Conservation (phyloP, 2,888 invertebrate genomes). For the Zootermopsis nevadensis region DNA sequence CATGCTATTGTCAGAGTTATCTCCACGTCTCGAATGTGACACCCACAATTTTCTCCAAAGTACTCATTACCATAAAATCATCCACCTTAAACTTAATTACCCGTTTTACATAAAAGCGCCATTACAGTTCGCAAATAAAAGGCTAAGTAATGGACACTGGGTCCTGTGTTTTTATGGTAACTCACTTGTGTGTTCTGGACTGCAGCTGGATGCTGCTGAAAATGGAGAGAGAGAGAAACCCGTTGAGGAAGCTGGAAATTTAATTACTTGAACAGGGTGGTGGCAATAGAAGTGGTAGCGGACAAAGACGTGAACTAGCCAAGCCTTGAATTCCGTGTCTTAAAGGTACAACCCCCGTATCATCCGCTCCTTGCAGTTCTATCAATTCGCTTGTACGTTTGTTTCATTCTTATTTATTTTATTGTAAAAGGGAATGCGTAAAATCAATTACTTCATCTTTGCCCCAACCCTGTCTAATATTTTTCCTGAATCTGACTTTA, state of each 20-base stretch:
- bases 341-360: not conserved
- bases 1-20: not conserved
- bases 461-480: not conserved
- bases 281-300: not conserved
- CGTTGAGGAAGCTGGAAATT: not conserved
- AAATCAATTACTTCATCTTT: not conserved
- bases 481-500: no score
- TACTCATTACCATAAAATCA: not conserved
- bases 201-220: not conserved
- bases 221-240: not conserved
- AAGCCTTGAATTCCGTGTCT: not conserved
- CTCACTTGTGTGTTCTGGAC: not conserved
- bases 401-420: not conserved
- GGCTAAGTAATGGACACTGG: slow-evolving; percentile 3
- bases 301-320: not conserved
- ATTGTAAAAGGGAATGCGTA: not conserved
- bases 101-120: not conserved
- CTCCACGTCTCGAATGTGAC: not conserved
- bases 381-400: not conserved
- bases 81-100: not conserved
- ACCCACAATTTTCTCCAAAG: not conserved
- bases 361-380: not conserved
- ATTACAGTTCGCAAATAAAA: slow-evolving; percentile 3
- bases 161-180: not conserved
- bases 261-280: slow-evolving; percentile 12